Percentiles rank a stretch among this genome's conserved stretches.
These are phyloP conservation scores for Romanogobio albipinnatus DNA, from an alignment of 2,113 vertebrate species.

Conservation along the genomic window DNA sequence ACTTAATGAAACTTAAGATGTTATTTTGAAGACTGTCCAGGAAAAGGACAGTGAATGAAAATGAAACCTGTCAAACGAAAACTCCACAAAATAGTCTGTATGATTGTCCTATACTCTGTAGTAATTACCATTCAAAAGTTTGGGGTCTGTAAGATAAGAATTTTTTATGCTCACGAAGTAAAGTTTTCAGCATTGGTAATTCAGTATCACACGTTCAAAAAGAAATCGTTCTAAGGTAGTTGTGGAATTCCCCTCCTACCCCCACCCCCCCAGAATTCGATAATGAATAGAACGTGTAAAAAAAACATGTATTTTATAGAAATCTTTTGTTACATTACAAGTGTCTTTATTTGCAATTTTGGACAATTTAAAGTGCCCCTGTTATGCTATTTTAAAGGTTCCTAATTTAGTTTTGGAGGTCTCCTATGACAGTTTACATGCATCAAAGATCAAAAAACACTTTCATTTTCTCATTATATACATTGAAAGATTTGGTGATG, in stretches of 20 bases:
- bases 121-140: background rate
- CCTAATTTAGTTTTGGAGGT: too few species aligned
- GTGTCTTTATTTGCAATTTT: background rate
- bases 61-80: background rate
- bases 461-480: too few species aligned
- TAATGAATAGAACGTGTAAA: too few species aligned
- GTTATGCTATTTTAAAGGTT: too few species aligned
- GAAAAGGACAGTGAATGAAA: background rate
- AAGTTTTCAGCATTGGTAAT: background rate
- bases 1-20: background rate
- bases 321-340: background rate
- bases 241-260: background rate
- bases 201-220: background rate
- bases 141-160: too few species aligned
- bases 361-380: background rate
- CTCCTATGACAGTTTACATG: too few species aligned
- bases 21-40: background rate
- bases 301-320: background rate
- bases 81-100: background rate
- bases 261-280: too few species aligned
- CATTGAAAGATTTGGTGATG: too few species aligned
- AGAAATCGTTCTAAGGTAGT: background rate
- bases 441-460: too few species aligned
- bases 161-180: too few species aligned
- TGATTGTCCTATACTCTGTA: too few species aligned